phyloP scores from a whole-genome alignment of 1,140 invertebrate species.

The Drosophila gunungcola region DNA sequence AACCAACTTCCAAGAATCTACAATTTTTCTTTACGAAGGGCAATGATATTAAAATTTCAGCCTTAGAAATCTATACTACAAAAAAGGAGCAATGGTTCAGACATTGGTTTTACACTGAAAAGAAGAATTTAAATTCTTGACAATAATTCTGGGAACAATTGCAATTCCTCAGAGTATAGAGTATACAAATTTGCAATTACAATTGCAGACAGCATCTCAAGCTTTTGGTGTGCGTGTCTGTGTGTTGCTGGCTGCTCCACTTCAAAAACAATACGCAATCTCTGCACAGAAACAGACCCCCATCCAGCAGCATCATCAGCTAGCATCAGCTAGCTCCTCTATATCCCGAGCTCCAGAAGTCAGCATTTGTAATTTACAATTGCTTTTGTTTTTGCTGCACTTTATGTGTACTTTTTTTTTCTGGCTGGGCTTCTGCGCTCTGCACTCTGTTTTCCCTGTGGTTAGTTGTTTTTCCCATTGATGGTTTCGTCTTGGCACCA shows the following conservation, averaged over 20 bases:
- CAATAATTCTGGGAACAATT: background rate
- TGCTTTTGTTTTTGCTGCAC: slow-evolving; percentile 62
- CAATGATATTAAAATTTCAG: background rate
- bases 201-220: slow-evolving; percentile 17
- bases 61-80: background rate
- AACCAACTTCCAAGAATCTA: background rate
- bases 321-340: background rate
- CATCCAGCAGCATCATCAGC: slow-evolving; percentile 11
- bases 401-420: slow-evolving; percentile 32
- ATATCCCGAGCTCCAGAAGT: slow-evolving; percentile 24
- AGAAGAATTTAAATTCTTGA: too few relatives aligned
- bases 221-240: slow-evolving; percentile 4
- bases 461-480: slow-evolving; percentile 80
- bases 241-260: slow-evolving; percentile 54
- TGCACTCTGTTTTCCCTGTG: slow-evolving; percentile 52
- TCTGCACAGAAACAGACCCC: slow-evolving; percentile 35
- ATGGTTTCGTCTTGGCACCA: slow-evolving; percentile 60
- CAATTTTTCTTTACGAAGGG: background rate
- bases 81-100: too few relatives aligned
- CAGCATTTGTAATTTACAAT: slow-evolving; percentile 73
- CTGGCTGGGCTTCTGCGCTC: slow-evolving; percentile 21
- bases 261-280: slow-evolving; percentile 71
- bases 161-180: slow-evolving; percentile 13
- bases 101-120: too few relatives aligned
- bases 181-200: slow-evolving; percentile 30